Base-by-base conservation (phyloP, 2,797 vertebrate genomes). In the Chiroxiphia lanceolata region DNA sequence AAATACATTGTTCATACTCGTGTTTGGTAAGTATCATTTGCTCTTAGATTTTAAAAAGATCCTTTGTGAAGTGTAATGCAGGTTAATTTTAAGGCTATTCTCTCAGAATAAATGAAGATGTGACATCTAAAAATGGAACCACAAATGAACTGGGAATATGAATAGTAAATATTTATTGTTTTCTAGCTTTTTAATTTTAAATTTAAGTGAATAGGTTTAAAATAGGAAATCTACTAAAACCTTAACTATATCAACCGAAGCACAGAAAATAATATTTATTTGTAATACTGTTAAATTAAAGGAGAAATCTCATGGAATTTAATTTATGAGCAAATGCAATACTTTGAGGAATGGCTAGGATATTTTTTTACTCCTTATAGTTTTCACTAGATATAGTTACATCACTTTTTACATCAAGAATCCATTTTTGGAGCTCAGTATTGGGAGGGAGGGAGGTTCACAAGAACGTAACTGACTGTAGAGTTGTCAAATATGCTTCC, bases 1-100 rank as follows among this genome's bases (percentile, higher is more conserved):
- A 89, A 99, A 99, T 96, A 99, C 99, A 0, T 98, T 99, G 82
- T 99, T 99, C 98, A 99, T 99, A 96, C 98, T 99, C 94, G 99
- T 99, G 68, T 99, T 99, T 97, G 99, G 99, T 99, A 97, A 98
- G 99, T 98, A 76, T 45, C 16, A 3, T 51, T 94, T 91, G 54
- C 42, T 93, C 6, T 36, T 75, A 74, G 17, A 80, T 78, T 91
- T 89, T 67, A 50, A 84, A 80, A 75, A 59, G 0, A 10, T 69
- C 11, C 16, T 69, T 51, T 72, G 25, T 79, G 27, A 63, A 65
- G 40, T 60, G 51, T 75, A 87, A 44, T 63, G 29, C 22, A 61
- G 59, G 11, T 65, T 84, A 31, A 27, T 88, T 81, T 91, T 76
- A 91, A 71, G 27, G 18, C 53, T 90, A 1, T 50, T 80, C 8